Base-by-base conservation (phyloP, 2,113 vertebrate genomes). In the Odobenus rosmarus region DNA sequence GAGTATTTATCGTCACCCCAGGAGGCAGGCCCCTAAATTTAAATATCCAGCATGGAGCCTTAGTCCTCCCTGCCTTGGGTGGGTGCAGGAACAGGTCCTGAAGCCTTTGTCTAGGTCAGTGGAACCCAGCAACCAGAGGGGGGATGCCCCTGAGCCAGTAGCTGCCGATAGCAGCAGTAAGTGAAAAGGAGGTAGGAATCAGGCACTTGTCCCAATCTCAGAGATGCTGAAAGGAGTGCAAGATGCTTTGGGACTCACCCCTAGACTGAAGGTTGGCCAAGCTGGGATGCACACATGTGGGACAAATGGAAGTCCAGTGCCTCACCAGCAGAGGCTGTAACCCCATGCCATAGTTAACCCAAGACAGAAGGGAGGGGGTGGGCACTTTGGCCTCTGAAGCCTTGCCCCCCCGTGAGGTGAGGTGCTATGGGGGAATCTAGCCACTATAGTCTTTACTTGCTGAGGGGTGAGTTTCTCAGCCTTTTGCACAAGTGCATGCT, bases 161-260 rank as follows among this genome's bases (percentile, higher is more conserved):
- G 79, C 86, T 95, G 91, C 96, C 26, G 12, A n/a, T 1, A 64
- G 91, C 91, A 88, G 92, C 91, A 42, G 81, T 87, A 61, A 51
- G 79, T 36, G 55, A 93, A 62, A 89, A 67, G 69, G 31, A 26
- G 12, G 3, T 67, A 24, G 90, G 49, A 89, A 33, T 26, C 49
- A 83, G 74, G 61, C 51, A 69, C 57, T 90, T 81, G 62, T 39
- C 46, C 88, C 57, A 51, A 23, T 14, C 57, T 24, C 59, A 72
- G 85, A 74, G 77, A 77, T 9, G 21, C 72, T 16, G 67, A n/a
- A 51, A 42, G 49, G 69, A 74, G 11, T 61, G 53, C 59, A 55
- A 33, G 61, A 83, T 61, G 15, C 91, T 81, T 80, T 33, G 61
- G 39, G 51, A 21, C n/a, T 77, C 51, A 69, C 7, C 5, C 23